Conservation (phyloP, 2,888 invertebrate genomes). For the Molorchus minor region DNA sequence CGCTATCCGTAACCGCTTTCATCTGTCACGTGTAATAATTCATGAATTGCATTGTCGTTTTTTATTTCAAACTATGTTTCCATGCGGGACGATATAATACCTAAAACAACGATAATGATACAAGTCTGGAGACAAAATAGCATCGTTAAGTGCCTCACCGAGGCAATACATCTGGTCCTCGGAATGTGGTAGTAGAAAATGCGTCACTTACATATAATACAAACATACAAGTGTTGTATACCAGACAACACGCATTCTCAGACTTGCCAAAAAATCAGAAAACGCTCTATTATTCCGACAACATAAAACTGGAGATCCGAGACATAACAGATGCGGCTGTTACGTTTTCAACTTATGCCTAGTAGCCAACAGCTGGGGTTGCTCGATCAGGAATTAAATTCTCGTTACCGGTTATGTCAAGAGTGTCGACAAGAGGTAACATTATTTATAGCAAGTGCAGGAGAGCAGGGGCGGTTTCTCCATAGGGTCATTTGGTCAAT, state of each 20-base stretch:
- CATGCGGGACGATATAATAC: slow-evolving; percentile 26
- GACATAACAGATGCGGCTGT: slow-evolving; percentile 13
- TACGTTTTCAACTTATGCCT: neutral
- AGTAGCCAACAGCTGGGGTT: slow-evolving; percentile 1
- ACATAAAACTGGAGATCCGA: slow-evolving; percentile 11
- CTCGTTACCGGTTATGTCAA: neutral
- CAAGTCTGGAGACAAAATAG: slow-evolving; percentile 40
- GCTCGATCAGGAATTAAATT: neutral
- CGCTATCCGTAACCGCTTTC: neutral
- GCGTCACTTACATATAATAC: slow-evolving; percentile 35
- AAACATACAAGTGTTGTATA: slow-evolving; percentile 39
- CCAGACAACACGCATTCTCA: slow-evolving; percentile 38
- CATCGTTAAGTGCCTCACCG: slow-evolving; percentile 40
- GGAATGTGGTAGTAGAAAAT: slow-evolving; percentile 40
- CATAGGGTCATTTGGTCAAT: too few species aligned
- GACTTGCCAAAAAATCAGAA: slow-evolving; percentile 40
- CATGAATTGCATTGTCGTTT: slow-evolving; percentile 15
- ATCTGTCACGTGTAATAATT: slow-evolving; percentile 9
- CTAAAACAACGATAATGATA: slow-evolving; percentile 29
- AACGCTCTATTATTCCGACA: slow-evolving; percentile 23
- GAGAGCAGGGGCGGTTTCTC: too few species aligned
- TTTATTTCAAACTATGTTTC: slow-evolving; percentile 24
- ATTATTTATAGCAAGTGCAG: neutral
- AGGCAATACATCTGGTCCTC: slow-evolving; percentile 40
- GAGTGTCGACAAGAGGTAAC: neutral